Conservation (phyloP, 2,888 invertebrate genomes). For the Clunio marinus region DNA sequence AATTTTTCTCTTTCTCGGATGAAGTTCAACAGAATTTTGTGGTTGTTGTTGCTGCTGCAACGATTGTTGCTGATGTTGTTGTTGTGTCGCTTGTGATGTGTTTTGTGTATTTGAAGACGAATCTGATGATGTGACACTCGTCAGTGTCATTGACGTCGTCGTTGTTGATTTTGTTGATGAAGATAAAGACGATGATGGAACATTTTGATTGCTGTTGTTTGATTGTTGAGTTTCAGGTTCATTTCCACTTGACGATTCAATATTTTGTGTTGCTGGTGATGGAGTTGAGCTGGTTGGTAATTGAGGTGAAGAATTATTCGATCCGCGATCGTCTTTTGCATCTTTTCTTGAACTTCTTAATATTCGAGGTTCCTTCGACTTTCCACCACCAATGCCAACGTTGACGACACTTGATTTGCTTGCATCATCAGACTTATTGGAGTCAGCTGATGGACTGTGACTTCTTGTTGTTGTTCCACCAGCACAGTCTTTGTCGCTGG, state of each 20-base stretch:
- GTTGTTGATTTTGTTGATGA: constrained; percentile 45
- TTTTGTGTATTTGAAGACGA: no score
- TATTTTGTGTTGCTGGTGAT: constrained; percentile 47
- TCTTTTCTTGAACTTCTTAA: constrained; percentile 61
- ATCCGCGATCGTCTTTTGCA: constrained; percentile 50
- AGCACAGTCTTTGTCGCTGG: constrained; percentile 6
- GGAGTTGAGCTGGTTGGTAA: constrained; percentile 52
- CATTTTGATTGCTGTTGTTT: constrained; percentile 46
- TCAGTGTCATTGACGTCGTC: constrained; percentile 38
- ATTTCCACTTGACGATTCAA: constrained; percentile 47
- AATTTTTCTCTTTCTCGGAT: constrained; percentile 86
- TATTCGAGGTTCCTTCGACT: constrained; percentile 52
- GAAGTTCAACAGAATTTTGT: constrained; percentile 53
- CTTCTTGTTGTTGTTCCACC: constrained; percentile 44
- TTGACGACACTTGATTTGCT: constrained; percentile 43
- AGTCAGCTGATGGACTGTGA: constrained; percentile 48
- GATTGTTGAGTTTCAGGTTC: constrained; percentile 44
- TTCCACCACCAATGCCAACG: no score
- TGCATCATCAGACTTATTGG: constrained; percentile 46
- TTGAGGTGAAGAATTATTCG: constrained; percentile 62
- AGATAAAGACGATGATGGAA: constrained; percentile 53
- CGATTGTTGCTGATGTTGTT: constrained; percentile 42
- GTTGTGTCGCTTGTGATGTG: constrained; percentile 30
- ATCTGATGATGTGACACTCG: no score
- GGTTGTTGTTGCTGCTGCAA: constrained; percentile 50